phyloP scores from a whole-genome alignment of 1,140 invertebrate species.

The Macrosteles quadrilineatus region DNA sequence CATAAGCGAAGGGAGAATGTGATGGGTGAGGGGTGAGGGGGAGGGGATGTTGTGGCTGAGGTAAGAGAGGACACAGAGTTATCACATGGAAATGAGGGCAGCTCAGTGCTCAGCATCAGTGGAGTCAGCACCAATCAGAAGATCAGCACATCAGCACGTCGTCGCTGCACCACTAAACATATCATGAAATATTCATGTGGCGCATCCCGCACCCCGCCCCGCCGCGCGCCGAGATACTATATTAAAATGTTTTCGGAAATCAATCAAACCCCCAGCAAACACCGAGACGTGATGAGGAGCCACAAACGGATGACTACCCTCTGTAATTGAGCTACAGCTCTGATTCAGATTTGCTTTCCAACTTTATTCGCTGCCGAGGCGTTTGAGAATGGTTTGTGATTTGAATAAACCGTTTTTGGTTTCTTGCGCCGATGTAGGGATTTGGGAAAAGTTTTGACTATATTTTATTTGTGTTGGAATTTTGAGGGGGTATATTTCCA shows the following conservation, averaged over 20 bases:
- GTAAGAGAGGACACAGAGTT: no score
- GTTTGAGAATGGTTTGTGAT: no score
- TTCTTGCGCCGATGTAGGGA: no score
- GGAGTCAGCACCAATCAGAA: background rate
- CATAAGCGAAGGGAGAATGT: no score
- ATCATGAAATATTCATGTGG: conserved; percentile 23
- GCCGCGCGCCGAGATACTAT: conserved; percentile 8
- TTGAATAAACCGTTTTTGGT: no score
- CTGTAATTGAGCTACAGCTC: conserved; percentile 9
- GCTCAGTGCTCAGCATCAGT: background rate
- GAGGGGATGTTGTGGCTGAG: no score
- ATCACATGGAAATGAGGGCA: no score
- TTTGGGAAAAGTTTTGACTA: no score
- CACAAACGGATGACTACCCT: conserved; percentile 3
- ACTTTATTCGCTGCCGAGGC: background rate
- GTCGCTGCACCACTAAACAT: conserved; percentile 16
- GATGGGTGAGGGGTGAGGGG: no score
- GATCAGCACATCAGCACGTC: no score
- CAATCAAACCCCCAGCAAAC: conserved; percentile 14
- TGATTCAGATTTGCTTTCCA: conserved; percentile 8
- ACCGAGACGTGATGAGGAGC: conserved; percentile 7
- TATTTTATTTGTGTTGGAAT: no score
- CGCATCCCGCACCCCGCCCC: background rate
- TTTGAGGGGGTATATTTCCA: no score
- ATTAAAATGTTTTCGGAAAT: conserved; percentile 27